Evolutionary conservation across 2,888 invertebrate genomes (phyloP), one percentile per base, ranked within the genome.

Genomic region (Parnassius apollo): DNA sequence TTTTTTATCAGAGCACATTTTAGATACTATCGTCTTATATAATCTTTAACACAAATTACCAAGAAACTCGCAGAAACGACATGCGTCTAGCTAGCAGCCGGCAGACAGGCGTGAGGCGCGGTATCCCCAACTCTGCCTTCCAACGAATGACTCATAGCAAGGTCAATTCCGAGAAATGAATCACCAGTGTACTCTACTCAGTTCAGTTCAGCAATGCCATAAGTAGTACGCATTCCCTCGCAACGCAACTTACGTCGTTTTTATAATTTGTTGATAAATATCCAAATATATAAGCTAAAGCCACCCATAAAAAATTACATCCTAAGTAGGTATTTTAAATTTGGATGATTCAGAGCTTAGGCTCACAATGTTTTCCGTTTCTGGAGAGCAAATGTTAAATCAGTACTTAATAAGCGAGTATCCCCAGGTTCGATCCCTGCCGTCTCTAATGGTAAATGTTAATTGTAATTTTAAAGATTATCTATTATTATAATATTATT

Each of bases 91-190:
- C 82, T 79, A 85, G 83, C 89, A 86, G 82, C 82, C 80, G 85
- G 83, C 88, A 82, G 82, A 91, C 91, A 90, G 88, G 89, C 89
- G 90, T 88, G 91, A 90, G 86, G 90, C 90, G 91, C 92, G 92
- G 91, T 91, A 92, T 92, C 91, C 92, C 92, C 92, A 82, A 90
- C 91, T 91, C 90, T 91, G 91, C 91, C 90, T 90, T 88, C 88
- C 87, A 89, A 76, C 90, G 91, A 92, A 90, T 92, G 92, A 92
- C 92, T 92, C 92, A 92, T 91, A 86, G 91, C 92, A 91, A 92
- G 92, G 92, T 92, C 92, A 92, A 92, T 92, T 92, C 92, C 90
- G 91, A 92, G 91, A 91, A 91, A 91, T 92, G 92, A 92, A 91
- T 92, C 92, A 92, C 90, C 89, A 86, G 80, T 80, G 80, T 82